Evolutionary conservation across 2,888 invertebrate species (phyloP), one percentile per base, ranked within the genome.

Genomic region (Mamestra brassicae): DNA sequence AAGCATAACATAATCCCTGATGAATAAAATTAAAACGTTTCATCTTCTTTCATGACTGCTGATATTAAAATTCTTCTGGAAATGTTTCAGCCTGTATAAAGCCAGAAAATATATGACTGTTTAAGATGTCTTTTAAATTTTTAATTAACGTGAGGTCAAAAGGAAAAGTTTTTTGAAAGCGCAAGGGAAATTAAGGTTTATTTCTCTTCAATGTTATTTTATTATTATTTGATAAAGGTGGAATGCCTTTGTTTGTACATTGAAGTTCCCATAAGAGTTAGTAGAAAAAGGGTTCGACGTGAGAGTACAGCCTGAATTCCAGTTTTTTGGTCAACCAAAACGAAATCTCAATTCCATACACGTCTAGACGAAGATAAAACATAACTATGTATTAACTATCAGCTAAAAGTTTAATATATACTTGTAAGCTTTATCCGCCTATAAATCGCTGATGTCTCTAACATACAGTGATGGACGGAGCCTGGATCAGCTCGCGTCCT

Each of bases 51-150:
- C 54, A 42, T 55, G 11, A 17, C 13, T 60, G 17, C 11, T 55
- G 52, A 38, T 68, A 68, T 60, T 52, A 62, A 65, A 50, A 55
- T 60, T 47, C 13, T 71, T 42, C 2, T 50, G 2, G 3, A 61
- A 67, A 54, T 38, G 45, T 71, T 76, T 65, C 15, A 45, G 38
- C 26, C 0, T 58, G 6, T 71, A 45, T 47, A 52, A 58, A 36
- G 52, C 58, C 2, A 4, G n/a, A 55, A 68, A 71, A 74, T 50
- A n/a, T 58, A 67, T 55, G 6, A 34, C n/a, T 62, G 38, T 69
- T 65, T 15, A 52, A 60, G 26, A 60, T 54, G 34, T 63, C 42
- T 73, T 67, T 71, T 36, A 57, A 66, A 11, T 50, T 73, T 82
- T 79, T 73, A 54, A 73, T 54, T 60, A 69, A 71, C 26, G 58